Percentiles rank a stretch among this genome's conserved stretches.
These are phyloP conservation scores for Odobenus rosmarus DNA, from an alignment of 2,113 vertebrate genomes.

Conservation along the genomic window DNA sequence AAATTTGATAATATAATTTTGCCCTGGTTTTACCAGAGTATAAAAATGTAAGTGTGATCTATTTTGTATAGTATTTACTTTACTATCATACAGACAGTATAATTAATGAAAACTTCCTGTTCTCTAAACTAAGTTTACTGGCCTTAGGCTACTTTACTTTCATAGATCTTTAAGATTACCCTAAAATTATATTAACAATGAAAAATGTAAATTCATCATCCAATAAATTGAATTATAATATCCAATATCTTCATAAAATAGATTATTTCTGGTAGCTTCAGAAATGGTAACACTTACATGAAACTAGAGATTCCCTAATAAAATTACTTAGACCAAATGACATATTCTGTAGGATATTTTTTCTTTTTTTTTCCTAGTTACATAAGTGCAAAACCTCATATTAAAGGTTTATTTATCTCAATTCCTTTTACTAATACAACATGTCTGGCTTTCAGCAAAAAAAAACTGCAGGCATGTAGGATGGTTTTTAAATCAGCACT, in stretches of 20 bases:
- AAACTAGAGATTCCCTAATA: neutral
- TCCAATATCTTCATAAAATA: neutral
- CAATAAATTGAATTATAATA: neutral
- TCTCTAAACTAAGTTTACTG: neutral
- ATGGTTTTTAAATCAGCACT: neutral
- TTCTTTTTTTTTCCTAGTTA: too few species aligned
- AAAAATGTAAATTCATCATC: neutral
- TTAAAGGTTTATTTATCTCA: too few species aligned
- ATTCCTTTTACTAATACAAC: too few species aligned
- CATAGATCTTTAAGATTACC: neutral
- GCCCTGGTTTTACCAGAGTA: neutral
- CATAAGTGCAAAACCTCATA: too few species aligned
- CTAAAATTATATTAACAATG: neutral
- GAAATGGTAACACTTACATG: neutral
- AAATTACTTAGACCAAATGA: neutral
- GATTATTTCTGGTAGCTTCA: neutral
- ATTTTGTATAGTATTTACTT: neutral
- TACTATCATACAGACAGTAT: neutral
- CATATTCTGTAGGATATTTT: neutral
- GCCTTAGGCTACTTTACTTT: neutral
- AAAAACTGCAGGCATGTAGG: neutral
- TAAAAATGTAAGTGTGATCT: neutral
- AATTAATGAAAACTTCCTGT: neutral
- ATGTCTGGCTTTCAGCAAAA: too few species aligned
- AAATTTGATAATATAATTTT: neutral